A percentile compares a stretch with the other conserved stretches of the same genome.
phyloP scores from a whole-genome alignment of 2,797 vertebrate genomes.

The Anolis apletophallus region DNA sequence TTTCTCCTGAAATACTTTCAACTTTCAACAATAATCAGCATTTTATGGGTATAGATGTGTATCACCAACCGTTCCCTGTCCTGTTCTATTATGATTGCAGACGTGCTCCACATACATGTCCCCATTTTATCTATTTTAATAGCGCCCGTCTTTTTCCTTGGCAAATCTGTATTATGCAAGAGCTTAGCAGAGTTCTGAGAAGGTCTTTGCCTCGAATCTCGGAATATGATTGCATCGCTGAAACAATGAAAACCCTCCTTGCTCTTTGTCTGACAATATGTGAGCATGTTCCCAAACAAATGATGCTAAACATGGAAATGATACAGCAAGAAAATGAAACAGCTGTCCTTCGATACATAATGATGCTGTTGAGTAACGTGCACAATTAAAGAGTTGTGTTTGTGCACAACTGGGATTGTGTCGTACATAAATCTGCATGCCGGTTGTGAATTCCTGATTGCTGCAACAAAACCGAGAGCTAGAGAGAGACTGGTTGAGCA shows the following conservation, averaged over 20 bases:
- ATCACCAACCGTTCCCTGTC: too few species aligned
- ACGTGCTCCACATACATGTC: background rate
- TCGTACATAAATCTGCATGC: slow-evolving; percentile 55
- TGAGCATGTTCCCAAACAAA: slow-evolving; percentile 43
- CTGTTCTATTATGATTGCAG: background rate
- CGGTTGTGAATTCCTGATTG: slow-evolving; percentile 54
- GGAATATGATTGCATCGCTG: slow-evolving; percentile 42
- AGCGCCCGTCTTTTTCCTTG: background rate
- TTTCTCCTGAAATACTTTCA: background rate
- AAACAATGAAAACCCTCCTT: slow-evolving; percentile 44
- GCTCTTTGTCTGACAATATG: slow-evolving; percentile 31
- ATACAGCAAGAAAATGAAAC: slow-evolving; percentile 49
- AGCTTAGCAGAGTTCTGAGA: slow-evolving; percentile 10
- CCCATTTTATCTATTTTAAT: background rate
- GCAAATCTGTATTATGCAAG: background rate
- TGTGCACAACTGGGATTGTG: slow-evolving; percentile 41
- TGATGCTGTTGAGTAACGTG: slow-evolving; percentile 44
- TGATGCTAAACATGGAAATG: slow-evolving; percentile 24
- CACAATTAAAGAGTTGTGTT: slow-evolving; percentile 47
- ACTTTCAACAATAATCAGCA: background rate
- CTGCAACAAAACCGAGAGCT: slow-evolving; percentile 34
- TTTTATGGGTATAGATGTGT: background rate
- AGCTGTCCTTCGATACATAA: slow-evolving; percentile 49
- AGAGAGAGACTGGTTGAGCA: slow-evolving; percentile 57
- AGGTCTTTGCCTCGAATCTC: background rate